phyloP scores from a whole-genome alignment of 2,888 invertebrate species.

The Tinea semifulvella region DNA sequence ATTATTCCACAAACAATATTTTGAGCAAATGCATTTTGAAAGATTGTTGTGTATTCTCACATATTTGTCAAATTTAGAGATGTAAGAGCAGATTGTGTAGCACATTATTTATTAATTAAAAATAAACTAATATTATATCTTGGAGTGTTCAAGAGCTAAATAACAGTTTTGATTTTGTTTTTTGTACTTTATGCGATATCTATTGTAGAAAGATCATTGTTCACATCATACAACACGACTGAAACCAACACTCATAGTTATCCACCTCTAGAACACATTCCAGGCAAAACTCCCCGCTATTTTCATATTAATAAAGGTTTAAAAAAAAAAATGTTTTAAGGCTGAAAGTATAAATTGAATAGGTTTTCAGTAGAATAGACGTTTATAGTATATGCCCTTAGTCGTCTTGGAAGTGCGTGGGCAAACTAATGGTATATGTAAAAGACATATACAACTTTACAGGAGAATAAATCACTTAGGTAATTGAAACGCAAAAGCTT shows the following conservation, averaged over 20 bases:
- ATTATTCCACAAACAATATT: too few species aligned
- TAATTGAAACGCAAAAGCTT: not conserved
- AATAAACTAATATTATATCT: too few species aligned
- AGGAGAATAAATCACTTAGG: not conserved
- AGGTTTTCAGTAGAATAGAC: conserved; percentile 1
- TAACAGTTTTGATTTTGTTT: too few species aligned
- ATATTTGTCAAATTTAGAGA: too few species aligned
- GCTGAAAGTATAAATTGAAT: conserved; percentile 7
- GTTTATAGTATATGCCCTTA: not conserved
- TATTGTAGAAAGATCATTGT: too few species aligned
- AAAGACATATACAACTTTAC: not conserved
- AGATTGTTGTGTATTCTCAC: too few species aligned
- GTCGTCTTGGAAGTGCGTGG: conserved; percentile 10
- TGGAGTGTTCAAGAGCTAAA: too few species aligned
- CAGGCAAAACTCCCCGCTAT: not conserved
- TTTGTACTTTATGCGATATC: too few species aligned
- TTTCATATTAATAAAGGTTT: not conserved
- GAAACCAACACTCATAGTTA: not conserved
- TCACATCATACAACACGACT: conserved; percentile 3
- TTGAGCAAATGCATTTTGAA: too few species aligned
- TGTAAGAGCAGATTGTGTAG: too few species aligned
- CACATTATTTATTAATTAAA: too few species aligned
- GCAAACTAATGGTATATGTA: conserved; percentile 4
- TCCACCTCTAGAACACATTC: not conserved
- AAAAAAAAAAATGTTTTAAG: not conserved